Conservation (phyloP, 2,888 invertebrate species). For the Parnassius smintheus region DNA sequence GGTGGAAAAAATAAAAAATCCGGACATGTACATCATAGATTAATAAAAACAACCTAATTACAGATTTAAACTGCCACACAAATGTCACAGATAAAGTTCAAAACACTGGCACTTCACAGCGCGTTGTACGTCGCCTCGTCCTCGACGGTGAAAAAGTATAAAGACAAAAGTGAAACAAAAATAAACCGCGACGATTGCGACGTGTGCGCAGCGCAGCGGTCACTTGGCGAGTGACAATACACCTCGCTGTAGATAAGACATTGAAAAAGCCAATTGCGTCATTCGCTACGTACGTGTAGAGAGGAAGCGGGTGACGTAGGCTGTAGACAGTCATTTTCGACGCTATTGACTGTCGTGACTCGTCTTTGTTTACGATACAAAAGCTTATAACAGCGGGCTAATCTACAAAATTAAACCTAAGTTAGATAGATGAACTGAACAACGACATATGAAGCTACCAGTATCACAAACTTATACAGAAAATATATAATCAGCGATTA, state of each 20-base stretch:
- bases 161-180: constrained; percentile 70
- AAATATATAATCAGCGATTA: neutral
- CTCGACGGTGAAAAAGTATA: constrained; percentile 69
- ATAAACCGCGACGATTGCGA: constrained; percentile 53
- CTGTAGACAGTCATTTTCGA: constrained; percentile 66
- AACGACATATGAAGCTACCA: neutral
- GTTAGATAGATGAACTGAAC: neutral
- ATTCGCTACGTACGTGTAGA: constrained; percentile 74
- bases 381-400: constrained; percentile 33
- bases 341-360: constrained; percentile 61
- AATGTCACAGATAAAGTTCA: constrained; percentile 68
- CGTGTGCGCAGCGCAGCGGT: constrained; percentile 71
- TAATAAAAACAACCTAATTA: constrained; percentile 47
- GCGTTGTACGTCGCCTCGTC: constrained; percentile 73
- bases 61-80: constrained; percentile 47
- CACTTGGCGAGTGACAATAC: constrained; percentile 77
- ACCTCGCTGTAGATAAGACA: constrained; percentile 78
- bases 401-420: constrained; percentile 12
- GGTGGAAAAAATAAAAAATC: constrained; percentile 71
- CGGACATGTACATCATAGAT: constrained; percentile 71
- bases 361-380: constrained; percentile 58
- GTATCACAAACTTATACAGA: neutral
- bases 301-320: constrained; percentile 76
- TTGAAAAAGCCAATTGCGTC: constrained; percentile 81
- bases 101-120: constrained; percentile 70